Percentiles rank a stretch among this genome's conserved stretches.
These are phyloP conservation scores for Ophioninae sp. DNA, from an alignment of 2,888 invertebrate genomes.

Conservation along the genomic window DNA sequence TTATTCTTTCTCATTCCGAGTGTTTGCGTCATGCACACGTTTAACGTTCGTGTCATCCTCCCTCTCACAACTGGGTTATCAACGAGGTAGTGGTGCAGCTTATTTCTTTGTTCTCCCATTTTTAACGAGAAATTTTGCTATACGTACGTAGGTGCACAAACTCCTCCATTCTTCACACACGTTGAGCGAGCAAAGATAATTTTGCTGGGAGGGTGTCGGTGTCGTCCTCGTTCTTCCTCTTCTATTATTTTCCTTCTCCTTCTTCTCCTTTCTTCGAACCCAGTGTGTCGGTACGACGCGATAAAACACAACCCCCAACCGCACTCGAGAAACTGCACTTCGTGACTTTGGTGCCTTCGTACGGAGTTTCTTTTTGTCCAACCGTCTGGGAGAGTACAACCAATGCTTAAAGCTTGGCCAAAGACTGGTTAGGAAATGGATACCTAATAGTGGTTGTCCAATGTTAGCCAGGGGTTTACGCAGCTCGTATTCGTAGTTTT, in stretches of 20 bases:
- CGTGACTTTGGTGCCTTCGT: not conserved
- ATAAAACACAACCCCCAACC: conserved; percentile 46
- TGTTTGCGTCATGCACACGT: conserved; percentile 38
- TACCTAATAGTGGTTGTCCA: not conserved
- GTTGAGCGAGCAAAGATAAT: conserved; percentile 48
- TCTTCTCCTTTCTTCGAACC: conserved; percentile 32
- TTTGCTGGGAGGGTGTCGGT: conserved; percentile 49
- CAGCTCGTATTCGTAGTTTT: too few species aligned
- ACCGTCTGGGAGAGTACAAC: conserved; percentile 3
- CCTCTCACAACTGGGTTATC: conserved; percentile 60
- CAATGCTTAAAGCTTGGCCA: not conserved
- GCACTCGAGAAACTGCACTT: conserved; percentile 6
- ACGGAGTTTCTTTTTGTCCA: conserved; percentile 11
- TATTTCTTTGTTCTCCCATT: conserved; percentile 5
- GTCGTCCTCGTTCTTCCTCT: conserved; percentile 29
- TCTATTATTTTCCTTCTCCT: conserved; percentile 4
- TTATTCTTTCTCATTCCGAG: conserved; percentile 31
- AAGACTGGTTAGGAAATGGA: not conserved
- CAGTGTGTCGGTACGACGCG: conserved; percentile 39
- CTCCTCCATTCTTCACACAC: conserved; percentile 40
- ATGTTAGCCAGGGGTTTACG: not conserved
- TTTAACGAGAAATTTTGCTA: conserved; percentile 31
- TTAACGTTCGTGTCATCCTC: conserved; percentile 32
- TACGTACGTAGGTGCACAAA: conserved; percentile 21
- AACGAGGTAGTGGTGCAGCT: conserved; percentile 53